Evolutionary conservation across 2,113 vertebrate genomes (phyloP), one percentile per base, ranked within the genome.

Genomic region (Oreochromis spilurus): DNA sequence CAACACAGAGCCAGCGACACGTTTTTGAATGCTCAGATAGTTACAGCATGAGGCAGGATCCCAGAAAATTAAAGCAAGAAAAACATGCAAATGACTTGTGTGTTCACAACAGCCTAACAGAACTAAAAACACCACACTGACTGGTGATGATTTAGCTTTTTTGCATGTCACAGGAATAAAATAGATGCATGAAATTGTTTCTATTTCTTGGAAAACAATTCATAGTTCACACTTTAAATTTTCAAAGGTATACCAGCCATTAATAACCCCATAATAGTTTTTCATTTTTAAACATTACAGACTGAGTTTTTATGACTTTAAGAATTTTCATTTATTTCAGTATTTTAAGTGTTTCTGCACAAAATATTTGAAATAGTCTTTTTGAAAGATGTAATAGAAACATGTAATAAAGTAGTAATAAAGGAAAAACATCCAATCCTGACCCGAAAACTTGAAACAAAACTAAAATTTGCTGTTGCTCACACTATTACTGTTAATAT

Each of bases 21-120:
- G 54, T 91, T 93, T 86, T 36, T 82, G 78, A 80, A 90, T 81
- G 89, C 78, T 89, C 82, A 81, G 21, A 81, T 31, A 58, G 81
- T 91, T 84, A 45, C 58, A 79, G 87, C 3, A 7, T 48, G 52
- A 34, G 29, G 26, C 43, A 57, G 54, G 13, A 88, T 81, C 31
- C 79, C 79, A 82, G 50, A 70, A 62, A 80, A 87, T 70, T 21
- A 81, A 78, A 48, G 77, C 16, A 79, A 81, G 38, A 36, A 19
- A 85, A 60, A 87, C 48, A 72, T 67, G 67, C n/a, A 70, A 80
- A 91, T 84, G 12, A 36, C 14, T 5, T 75, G 70, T 40, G 21
- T 79, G 57, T 67, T 87, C 81, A 29, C 40, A 8, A 50, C 53
- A 53, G 31, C n/a, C n/a, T 67, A 65, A 84, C 11, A 38, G 5